Percentiles rank a stretch among this genome's conserved stretches.
Conservation (phyloP, 2,888 invertebrate species). For the Synanthedon formicaeformis region DNA sequence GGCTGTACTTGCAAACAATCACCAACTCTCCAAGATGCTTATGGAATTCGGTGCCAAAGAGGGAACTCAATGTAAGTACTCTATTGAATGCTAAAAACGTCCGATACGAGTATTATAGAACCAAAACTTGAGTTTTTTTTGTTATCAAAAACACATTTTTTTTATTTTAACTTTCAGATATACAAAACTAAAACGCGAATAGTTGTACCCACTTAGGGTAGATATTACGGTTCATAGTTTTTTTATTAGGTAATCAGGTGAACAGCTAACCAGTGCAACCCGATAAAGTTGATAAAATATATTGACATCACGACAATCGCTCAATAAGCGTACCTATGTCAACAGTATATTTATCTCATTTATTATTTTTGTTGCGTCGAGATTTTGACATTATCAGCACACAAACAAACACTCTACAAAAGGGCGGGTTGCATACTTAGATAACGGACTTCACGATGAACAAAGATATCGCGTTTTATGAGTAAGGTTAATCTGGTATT, state of each 20-base stretch:
- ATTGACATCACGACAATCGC: background rate
- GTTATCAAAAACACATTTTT: no score
- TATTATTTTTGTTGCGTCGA: background rate
- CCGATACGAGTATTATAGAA: no score
- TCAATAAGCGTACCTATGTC: background rate
- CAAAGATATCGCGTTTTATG: no score
- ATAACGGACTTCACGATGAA: no score
- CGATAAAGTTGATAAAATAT: background rate
- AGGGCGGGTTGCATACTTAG: no score
- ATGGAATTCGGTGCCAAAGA: conserved; percentile 88
- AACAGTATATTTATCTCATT: background rate
- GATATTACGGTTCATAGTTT: no score
- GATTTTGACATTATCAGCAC: background rate
- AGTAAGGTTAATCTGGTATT: no score
- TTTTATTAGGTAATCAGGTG: background rate
- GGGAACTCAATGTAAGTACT: conserved; percentile 82
- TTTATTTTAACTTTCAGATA: no score
- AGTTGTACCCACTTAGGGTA: no score
- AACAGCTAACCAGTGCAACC: background rate
- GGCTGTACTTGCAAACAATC: conserved; percentile 90
- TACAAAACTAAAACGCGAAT: no score
- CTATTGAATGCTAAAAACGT: no score
- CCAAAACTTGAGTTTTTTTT: no score
- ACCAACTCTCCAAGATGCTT: conserved; percentile 89
- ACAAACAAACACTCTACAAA: background rate